Conservation (phyloP, 1,140 invertebrate genomes). For the Luehdorfia chinensis region DNA sequence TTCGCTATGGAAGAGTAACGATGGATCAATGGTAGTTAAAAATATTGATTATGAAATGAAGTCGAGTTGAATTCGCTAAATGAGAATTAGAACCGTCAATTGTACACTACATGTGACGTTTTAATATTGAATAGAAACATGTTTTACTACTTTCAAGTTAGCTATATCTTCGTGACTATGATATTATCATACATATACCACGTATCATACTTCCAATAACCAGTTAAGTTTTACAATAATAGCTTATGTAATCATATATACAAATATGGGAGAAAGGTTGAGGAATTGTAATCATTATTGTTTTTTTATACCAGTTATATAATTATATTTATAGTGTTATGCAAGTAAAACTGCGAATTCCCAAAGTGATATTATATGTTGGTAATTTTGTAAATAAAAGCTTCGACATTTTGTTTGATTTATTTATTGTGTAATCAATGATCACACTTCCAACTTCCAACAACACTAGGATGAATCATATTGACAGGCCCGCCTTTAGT, state of each 20-base stretch:
- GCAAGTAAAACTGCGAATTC: conserved; percentile 72
- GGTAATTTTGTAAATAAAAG: conserved; percentile 77
- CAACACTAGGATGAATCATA: too few species aligned
- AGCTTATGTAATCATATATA: conserved; percentile 6
- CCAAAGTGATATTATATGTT: conserved; percentile 77
- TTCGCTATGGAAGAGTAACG: too few species aligned
- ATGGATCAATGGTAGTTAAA: too few species aligned
- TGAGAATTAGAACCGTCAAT: too few species aligned
- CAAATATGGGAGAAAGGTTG: conserved; percentile 36
- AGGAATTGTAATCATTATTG: conserved; percentile 68
- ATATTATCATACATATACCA: background rate
- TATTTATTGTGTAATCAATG: too few species aligned
- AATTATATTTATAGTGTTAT: conserved; percentile 65
- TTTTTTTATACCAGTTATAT: conserved; percentile 65
- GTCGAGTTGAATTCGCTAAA: too few species aligned
- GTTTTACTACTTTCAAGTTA: too few species aligned
- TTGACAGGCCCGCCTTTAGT: too few species aligned
- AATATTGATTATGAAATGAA: too few species aligned
- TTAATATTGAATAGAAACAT: too few species aligned
- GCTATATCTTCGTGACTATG: background rate
- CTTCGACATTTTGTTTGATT: conserved; percentile 70
- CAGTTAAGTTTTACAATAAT: conserved; percentile 20
- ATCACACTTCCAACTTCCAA: too few species aligned
- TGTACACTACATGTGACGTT: too few species aligned
- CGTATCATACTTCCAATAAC: conserved; percentile 27